Evolutionary conservation across 1,140 invertebrate species (phyloP).

Genomic region (Nautilus pompilius): DNA sequence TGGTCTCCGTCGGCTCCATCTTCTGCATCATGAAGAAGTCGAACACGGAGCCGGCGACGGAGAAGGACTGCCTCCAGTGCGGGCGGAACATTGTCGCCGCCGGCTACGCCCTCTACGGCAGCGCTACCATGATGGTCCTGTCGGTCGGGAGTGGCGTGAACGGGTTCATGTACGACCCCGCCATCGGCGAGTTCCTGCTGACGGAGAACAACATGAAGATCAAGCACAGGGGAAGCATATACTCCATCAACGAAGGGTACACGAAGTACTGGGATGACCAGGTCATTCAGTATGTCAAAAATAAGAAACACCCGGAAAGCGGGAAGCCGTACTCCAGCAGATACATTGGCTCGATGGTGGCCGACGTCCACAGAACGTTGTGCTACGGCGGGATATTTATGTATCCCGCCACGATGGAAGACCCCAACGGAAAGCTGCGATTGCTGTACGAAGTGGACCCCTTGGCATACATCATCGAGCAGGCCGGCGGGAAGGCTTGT

Average conservation of each 20-base stretch:
- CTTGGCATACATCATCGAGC: conserved; percentile 89
- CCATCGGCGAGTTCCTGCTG: conserved; percentile 96
- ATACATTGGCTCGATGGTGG: conserved; percentile 99
- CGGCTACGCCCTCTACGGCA: conserved; percentile 97
- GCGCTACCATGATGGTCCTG: conserved; percentile 91
- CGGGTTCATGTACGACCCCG: conserved; percentile 96
- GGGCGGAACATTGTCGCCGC: conserved; percentile 88
- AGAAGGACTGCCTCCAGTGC: conserved; percentile 77
- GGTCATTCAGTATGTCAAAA: conserved; percentile 81
- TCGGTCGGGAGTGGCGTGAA: conserved; percentile 85
- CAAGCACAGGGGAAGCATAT: conserved; percentile 84
- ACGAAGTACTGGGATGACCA: conserved; percentile 77
- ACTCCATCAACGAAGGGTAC: conserved; percentile 89
- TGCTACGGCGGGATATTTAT: conserved; percentile 99
- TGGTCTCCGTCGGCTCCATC: neutral
- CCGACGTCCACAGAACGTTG: conserved; percentile 94
- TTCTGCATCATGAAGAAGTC: conserved; percentile 16
- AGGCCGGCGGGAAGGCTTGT: conserved; percentile 79
- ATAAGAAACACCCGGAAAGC: conserved; percentile 83
- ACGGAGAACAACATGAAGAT: conserved; percentile 90
- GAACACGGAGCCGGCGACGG: conserved; percentile 54
- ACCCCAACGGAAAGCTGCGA: conserved; percentile 94
- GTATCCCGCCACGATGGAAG: conserved; percentile 88
- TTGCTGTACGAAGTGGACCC: conserved; percentile 97
- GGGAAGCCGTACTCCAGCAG: conserved; percentile 91